Conservation (phyloP, 2,113 vertebrate genomes). For the Symphodus melops region DNA sequence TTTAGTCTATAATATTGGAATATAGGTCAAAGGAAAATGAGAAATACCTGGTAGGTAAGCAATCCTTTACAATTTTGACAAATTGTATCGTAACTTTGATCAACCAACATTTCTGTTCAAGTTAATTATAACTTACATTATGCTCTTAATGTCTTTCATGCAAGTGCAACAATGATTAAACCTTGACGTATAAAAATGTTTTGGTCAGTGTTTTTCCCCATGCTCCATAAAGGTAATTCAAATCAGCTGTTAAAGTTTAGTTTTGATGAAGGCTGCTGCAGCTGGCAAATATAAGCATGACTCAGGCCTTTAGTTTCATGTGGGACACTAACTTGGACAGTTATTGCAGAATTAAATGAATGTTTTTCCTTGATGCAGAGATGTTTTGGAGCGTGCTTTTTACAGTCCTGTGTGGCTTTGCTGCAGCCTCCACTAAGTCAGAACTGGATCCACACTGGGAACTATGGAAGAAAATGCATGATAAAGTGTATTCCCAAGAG, state of each 20-base stretch:
- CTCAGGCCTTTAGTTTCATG: background rate
- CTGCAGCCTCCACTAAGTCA: background rate
- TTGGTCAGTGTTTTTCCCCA: background rate
- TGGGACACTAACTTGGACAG: background rate
- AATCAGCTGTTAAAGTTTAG: slow-evolving; percentile 20
- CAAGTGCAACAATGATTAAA: background rate
- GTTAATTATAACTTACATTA: no score
- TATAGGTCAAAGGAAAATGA: no score
- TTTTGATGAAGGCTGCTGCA: background rate
- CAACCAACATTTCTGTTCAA: no score
- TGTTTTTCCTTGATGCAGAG: background rate
- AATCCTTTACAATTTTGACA: no score
- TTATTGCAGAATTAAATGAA: background rate
- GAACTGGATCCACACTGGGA: slow-evolving; percentile 79
- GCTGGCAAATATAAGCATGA: background rate
- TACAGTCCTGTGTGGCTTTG: slow-evolving; percentile 34
- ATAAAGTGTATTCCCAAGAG: slow-evolving; percentile 71
- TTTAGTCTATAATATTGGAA: background rate
- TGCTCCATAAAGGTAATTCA: slow-evolving; percentile 1
- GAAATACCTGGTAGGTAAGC: no score
- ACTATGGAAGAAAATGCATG: slow-evolving; percentile 81
- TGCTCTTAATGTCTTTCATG: background rate
- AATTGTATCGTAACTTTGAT: background rate
- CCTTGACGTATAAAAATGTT: background rate
- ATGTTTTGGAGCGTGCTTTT: slow-evolving; percentile 63